phyloP scores from a whole-genome alignment of 2,797 vertebrate species.

The Chloroceryle amazona region DNA sequence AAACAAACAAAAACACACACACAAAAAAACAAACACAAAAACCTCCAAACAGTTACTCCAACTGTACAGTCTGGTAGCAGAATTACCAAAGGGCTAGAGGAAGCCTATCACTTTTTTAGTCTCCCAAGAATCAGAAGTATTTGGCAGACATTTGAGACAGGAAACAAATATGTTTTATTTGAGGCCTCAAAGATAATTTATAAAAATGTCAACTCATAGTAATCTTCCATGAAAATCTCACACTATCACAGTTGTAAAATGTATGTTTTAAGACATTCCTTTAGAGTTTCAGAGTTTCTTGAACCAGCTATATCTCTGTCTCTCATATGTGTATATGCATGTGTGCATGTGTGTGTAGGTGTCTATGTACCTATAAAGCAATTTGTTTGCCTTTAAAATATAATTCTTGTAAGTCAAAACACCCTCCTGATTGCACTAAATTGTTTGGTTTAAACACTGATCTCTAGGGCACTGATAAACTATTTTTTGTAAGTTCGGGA shows the following conservation, averaged over 20 bases:
- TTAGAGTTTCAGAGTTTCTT: not conserved
- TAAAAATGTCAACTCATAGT: not conserved
- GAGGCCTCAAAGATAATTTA: not conserved
- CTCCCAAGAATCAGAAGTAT: conserved; percentile 30
- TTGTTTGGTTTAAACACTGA: not conserved
- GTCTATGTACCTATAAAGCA: not conserved
- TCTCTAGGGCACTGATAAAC: not conserved
- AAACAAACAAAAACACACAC: too few relatives aligned
- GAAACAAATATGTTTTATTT: not conserved
- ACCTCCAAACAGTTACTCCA: not conserved
- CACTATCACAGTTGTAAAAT: not conserved
- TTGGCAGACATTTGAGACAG: conserved; percentile 8
- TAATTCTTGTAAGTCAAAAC: not conserved
- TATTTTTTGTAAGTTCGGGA: conserved; percentile 25
- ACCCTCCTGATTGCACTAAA: not conserved
- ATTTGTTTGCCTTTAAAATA: not conserved
- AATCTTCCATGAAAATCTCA: not conserved
- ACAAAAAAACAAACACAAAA: not conserved
- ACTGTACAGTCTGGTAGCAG: not conserved
- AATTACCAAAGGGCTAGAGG: not conserved
- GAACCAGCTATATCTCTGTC: not conserved
- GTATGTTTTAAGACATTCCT: not conserved
- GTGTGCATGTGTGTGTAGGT: not conserved
- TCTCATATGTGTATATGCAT: not conserved
- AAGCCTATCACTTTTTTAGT: not conserved